Evolutionary conservation across 2,113 vertebrate species (phyloP).

Genomic region (Chionomys nivalis): DNA sequence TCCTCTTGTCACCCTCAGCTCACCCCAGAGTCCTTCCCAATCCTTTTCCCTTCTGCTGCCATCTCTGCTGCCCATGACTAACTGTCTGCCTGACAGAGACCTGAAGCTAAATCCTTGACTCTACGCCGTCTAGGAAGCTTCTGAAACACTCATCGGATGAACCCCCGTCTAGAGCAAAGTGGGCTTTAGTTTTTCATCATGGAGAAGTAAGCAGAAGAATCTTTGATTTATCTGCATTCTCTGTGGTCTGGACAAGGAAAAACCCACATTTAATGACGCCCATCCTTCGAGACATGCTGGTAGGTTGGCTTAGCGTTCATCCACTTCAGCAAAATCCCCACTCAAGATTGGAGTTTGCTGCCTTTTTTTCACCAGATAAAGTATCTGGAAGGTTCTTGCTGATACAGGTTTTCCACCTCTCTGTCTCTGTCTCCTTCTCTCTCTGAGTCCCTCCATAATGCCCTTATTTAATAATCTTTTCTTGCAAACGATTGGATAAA

Average conservation of each 20-base stretch:
- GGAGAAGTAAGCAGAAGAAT: conserved; percentile 76
- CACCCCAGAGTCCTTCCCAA: conserved; percentile 63
- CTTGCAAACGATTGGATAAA: not conserved
- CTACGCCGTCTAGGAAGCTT: conserved; percentile 71
- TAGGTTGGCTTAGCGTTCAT: conserved; percentile 71
- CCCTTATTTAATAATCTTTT: not conserved
- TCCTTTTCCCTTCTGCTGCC: conserved; percentile 68
- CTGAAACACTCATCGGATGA: conserved; percentile 34
- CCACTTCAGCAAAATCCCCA: conserved; percentile 72
- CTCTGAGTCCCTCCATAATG: not conserved
- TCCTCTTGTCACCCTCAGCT: conserved; percentile 55
- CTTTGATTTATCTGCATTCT: not conserved
- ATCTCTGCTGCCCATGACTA: conserved; percentile 80
- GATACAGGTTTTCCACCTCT: conserved; percentile 72
- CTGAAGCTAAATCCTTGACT: conserved; percentile 73
- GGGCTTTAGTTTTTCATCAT: conserved; percentile 80
- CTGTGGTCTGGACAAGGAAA: not conserved
- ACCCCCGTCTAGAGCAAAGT: conserved; percentile 76
- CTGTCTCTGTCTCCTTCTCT: conserved; percentile 63
- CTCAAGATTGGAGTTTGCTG: conserved; percentile 63
- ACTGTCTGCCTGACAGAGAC: conserved; percentile 75
- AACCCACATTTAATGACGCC: conserved; percentile 70
- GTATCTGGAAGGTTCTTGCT: conserved; percentile 57
- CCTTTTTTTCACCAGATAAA: conserved; percentile 21
- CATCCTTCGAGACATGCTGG: conserved; percentile 75